Base-by-base conservation (phyloP, 2,797 vertebrate genomes). In the Girardinus metallicus region DNA sequence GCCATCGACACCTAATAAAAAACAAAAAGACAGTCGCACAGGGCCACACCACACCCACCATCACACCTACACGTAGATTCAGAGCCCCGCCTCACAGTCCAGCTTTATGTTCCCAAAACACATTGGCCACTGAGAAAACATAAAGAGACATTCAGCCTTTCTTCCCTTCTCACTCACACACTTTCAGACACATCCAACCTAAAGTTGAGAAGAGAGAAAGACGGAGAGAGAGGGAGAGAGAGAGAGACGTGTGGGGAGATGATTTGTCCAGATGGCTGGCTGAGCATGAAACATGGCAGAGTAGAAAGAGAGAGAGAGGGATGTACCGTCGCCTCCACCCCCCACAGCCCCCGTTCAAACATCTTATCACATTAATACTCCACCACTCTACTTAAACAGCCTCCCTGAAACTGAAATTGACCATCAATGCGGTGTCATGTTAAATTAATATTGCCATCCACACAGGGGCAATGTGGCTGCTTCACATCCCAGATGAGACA, bases 281-380 rank as follows among this genome's bases (percentile, higher is more conserved):
- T 95, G 96, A 93, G 96, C 95, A 97, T 96, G 91, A 97, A 97
- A 97, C 97, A 96, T 96, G 96, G 96, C 96, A 96, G 97, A 96
- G 95, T 91, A 95, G 92, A 96, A 94, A 29, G 36, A 96, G 94
- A 96, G 39, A 70, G 66, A 70, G 66, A n/a, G 39, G 34, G 64
- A 68, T 93, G 94, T 93, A 95, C n/a, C 10, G 16, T 11, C 55
- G n/a, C 74, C 51, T n/a, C 73, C 95, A 0, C 8, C 51, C 23
- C 47, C 23, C 8, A 0, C 47, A 49, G 1, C 94, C 96, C 96
- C 93, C 96, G 94, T 94, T 96, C 95, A 96, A 96, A 96, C 93
- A 94, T 96, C 95, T 94, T 95, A 96, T 97, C 96, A 97, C 89
- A 93, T 94, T 93, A 93, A 95, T 96, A 93, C 80, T 87, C 87